Conservation (phyloP, 2,888 invertebrate species). For the Callyntrura guangdongensis region DNA sequence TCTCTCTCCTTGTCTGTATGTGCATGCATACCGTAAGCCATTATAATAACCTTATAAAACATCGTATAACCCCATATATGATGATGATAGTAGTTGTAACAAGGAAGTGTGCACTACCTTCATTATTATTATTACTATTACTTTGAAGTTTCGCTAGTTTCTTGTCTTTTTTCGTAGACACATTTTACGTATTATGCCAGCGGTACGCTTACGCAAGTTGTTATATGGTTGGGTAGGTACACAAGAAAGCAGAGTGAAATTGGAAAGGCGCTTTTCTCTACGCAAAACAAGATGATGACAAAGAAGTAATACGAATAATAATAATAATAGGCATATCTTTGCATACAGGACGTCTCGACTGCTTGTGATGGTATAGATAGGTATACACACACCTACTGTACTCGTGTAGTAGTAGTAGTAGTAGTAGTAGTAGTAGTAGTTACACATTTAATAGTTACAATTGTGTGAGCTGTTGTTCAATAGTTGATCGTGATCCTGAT, state of each 20-base stretch:
- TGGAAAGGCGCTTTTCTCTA: neutral
- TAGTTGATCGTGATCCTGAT: constrained; percentile 25
- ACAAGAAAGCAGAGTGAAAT: neutral
- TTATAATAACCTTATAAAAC: no score
- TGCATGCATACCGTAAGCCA: neutral
- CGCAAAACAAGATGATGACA: neutral
- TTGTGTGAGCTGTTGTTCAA: neutral
- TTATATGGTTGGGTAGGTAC: neutral
- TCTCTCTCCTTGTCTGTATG: no score
- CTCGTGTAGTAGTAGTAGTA: neutral
- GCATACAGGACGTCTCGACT: neutral
- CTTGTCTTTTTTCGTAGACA: neutral
- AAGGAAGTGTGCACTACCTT: neutral
- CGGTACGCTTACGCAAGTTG: neutral
- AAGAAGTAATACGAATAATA: neutral
- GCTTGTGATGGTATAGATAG: no score
- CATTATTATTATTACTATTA: constrained; percentile 24
- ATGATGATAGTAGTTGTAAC: neutral
- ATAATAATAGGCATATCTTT: constrained; percentile 13
- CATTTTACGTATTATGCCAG: neutral
- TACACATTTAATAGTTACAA: neutral
- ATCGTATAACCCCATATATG: no score
- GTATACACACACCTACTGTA: no score
- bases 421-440: neutral
- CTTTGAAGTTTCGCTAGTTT: constrained; percentile 5